Conservation (phyloP, 2,888 invertebrate species). For the Catocala sponsa region DNA sequence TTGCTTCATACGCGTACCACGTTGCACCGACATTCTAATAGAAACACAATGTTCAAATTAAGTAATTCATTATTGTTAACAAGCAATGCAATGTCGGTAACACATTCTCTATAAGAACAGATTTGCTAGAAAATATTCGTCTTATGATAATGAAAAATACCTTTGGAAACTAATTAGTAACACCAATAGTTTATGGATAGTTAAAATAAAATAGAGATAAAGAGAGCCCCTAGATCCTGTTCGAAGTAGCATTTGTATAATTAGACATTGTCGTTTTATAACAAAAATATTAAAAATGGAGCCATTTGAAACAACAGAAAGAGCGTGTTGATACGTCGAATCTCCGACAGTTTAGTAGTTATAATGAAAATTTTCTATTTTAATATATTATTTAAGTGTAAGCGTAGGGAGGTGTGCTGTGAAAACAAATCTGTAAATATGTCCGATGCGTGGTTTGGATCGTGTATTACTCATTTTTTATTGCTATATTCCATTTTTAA, state of each 20-base stretch:
- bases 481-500: constrained; percentile 58
- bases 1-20: constrained; percentile 48
- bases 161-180: constrained; percentile 67
- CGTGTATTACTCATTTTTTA: constrained; percentile 58
- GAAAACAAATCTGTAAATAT: constrained; percentile 71
- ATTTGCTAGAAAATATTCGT: constrained; percentile 61
- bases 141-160: constrained; percentile 64
- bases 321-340: constrained; percentile 75
- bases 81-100: constrained; percentile 39
- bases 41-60: constrained; percentile 49
- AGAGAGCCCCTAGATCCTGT: constrained; percentile 75
- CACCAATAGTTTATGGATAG: constrained; percentile 83
- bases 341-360: constrained; percentile 82
- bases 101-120: constrained; percentile 52
- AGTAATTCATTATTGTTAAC: constrained; percentile 26
- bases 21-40: constrained; percentile 40
- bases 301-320: constrained; percentile 62
- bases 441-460: constrained; percentile 61
- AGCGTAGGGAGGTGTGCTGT: constrained; percentile 75
- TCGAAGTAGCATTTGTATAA: constrained; percentile 84
- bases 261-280: constrained; percentile 81
- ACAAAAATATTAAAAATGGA: constrained; percentile 58
- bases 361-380: constrained; percentile 85
- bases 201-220: constrained; percentile 71
- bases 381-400: constrained; percentile 82